These are phyloP conservation scores for Phylloscopus whistleri DNA, from an alignment of 2,113 vertebrate genomes.

Conservation along the genomic window DNA sequence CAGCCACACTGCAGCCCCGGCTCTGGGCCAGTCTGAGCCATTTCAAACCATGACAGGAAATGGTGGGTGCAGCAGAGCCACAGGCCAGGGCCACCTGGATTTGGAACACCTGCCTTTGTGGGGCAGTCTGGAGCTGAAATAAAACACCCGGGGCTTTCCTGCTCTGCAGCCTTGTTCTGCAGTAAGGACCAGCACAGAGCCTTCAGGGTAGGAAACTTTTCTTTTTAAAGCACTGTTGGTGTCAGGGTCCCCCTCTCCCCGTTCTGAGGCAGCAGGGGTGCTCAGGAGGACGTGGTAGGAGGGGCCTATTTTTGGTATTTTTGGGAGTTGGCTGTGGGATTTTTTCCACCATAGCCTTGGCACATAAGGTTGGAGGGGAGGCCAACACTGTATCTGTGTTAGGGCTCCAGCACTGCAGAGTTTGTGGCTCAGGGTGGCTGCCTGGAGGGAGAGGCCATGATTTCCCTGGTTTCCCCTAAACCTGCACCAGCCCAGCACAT, in stretches of 20 bases:
- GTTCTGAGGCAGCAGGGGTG: neutral
- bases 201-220: neutral
- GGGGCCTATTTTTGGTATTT: neutral
- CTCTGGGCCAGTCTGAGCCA: neutral
- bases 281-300: neutral
- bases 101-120: neutral
- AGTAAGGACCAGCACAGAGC: neutral
- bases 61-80: accelerated
- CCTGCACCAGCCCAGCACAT: neutral
- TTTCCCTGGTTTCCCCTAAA: neutral
- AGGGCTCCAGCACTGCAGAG: neutral
- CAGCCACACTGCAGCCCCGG: too few relatives aligned
- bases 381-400: neutral
- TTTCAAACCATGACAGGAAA: neutral
- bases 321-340: neutral
- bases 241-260: neutral
- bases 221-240: neutral
- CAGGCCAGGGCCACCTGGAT: neutral
- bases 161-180: neutral
- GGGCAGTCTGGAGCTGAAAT: neutral
- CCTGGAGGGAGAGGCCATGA: neutral
- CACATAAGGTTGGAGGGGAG: neutral
- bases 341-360: neutral
- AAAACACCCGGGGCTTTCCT: neutral
- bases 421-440: neutral